phyloP scores from a whole-genome alignment of 2,797 vertebrate genomes.

The Phataginus tricuspis region DNA sequence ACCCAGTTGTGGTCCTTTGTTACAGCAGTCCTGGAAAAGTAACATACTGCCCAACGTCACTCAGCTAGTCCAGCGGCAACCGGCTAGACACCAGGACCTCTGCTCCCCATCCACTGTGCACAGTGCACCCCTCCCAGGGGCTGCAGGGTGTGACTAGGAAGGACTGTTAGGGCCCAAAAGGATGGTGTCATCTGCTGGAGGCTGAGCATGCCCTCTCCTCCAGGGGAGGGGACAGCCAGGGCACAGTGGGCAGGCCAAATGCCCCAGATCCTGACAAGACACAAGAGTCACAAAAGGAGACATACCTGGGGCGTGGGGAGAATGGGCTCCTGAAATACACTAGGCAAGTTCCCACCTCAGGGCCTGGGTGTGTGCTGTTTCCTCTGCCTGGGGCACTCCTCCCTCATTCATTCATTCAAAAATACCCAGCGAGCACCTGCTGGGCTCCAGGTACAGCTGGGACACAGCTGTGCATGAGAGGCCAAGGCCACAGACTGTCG shows the following conservation, averaged over 20 bases:
- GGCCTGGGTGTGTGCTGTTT: not conserved
- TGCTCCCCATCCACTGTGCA: not conserved
- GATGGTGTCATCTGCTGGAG: not conserved
- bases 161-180: not conserved
- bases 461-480: not conserved
- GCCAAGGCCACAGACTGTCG: not conserved
- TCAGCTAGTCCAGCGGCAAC: not conserved
- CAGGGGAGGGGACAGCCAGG: not conserved
- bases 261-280: not conserved
- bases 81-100: not conserved
- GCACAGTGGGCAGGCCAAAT: fast-evolving
- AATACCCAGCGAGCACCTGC: not conserved
- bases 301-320: not conserved
- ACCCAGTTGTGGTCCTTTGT: not conserved
- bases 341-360: not conserved
- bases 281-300: not conserved
- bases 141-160: not conserved
- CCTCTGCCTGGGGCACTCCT: not conserved
- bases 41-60: not conserved
- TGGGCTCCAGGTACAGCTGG: not conserved
- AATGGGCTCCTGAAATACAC: not conserved
- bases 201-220: not conserved
- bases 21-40: not conserved
- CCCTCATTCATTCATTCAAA: not conserved
- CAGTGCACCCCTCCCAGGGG: not conserved